Evolutionary conservation across 1,140 invertebrate species (phyloP).

Genomic region (Galendromus occidentalis): DNA sequence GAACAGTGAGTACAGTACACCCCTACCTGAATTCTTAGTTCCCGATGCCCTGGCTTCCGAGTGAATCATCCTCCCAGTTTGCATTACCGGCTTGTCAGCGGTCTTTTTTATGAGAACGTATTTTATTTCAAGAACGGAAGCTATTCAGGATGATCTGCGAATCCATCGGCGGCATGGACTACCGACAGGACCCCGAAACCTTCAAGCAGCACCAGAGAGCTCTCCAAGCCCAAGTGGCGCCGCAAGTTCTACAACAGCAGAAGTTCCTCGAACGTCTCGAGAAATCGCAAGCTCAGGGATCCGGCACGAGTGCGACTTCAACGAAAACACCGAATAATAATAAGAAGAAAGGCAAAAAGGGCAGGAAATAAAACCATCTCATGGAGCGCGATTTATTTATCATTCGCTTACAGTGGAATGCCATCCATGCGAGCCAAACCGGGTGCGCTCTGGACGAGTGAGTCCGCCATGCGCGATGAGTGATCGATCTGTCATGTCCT

Average conservation of each 20-base stretch:
- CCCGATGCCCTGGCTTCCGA: too few species aligned
- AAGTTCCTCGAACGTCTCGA: not conserved
- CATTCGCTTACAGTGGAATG: too few species aligned
- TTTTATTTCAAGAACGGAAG: not conserved
- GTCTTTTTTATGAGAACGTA: too few species aligned
- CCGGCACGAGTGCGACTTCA: not conserved
- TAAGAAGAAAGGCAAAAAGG: not conserved
- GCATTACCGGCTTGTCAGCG: too few species aligned
- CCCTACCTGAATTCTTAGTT: too few species aligned
- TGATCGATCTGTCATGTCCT: too few species aligned
- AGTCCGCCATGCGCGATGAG: too few species aligned
- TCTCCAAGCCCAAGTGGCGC: not conserved
- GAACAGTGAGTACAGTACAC: constrained; percentile 33
- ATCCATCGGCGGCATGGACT: not conserved
- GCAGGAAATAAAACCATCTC: not conserved
- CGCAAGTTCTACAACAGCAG: constrained; percentile 5
- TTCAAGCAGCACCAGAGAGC: constrained; percentile 1
- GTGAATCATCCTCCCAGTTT: too few species aligned
- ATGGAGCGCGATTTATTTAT: not conserved
- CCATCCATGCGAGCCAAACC: too few species aligned
- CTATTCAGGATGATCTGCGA: not conserved
- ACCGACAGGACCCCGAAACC: not conserved
- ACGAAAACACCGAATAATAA: not conserved
- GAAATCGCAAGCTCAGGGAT: not conserved
- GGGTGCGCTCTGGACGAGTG: too few species aligned